These are phyloP conservation scores for Xestia ashworthii DNA, from an alignment of 2,888 invertebrate genomes.

Conservation along the genomic window DNA sequence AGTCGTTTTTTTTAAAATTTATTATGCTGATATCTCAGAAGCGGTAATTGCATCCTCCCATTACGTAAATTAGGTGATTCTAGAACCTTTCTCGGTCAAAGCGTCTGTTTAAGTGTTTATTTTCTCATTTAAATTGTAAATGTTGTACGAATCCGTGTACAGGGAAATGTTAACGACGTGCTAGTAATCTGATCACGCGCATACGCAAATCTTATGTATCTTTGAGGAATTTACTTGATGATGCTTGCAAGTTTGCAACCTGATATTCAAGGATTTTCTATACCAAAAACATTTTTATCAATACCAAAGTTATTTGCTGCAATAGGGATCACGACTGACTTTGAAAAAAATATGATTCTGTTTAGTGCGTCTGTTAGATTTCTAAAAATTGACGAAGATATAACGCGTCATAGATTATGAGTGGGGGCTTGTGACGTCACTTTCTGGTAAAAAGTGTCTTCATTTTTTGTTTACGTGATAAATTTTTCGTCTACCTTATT, in stretches of 20 bases:
- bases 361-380: no score
- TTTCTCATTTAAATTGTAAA: conserved; percentile 46
- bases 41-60: conserved; percentile 34
- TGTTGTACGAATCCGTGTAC: conserved; percentile 23
- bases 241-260: background rate
- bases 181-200: conserved; percentile 28
- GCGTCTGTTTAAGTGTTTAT: conserved; percentile 22
- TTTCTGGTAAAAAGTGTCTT: no score
- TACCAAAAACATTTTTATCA: background rate
- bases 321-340: no score
- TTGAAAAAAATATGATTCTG: no score
- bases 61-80: conserved; percentile 38
- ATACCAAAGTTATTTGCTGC: background rate
- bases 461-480: no score
- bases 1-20: background rate
- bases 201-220: conserved; percentile 9
- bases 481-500: background rate
- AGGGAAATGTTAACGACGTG: conserved; percentile 21
- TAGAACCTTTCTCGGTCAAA: conserved; percentile 21
- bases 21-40: conserved; percentile 14
- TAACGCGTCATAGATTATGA: no score
- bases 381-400: no score
- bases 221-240: background rate
- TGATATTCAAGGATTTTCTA: background rate
- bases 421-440: no score